Conservation (phyloP, 1,140 invertebrate genomes). For the Lepidurus couesii region DNA sequence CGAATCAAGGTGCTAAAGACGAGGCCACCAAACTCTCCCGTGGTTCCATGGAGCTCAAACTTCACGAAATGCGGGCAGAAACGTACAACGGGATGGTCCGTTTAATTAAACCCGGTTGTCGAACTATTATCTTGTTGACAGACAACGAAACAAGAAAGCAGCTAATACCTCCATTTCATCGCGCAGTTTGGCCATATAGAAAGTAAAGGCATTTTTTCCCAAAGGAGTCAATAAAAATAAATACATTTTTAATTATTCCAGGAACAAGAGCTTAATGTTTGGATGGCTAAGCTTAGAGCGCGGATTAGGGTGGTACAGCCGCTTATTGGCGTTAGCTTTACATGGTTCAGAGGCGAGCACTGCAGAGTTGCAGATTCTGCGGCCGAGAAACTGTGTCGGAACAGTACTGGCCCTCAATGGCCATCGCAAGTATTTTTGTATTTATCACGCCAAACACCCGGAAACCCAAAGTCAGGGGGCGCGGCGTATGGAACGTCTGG, state of each 20-base stretch:
- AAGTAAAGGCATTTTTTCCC: conserved; percentile 56
- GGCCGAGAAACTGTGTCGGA: conserved; percentile 93
- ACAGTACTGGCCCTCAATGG: conserved; percentile 94
- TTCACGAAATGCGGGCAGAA: conserved; percentile 89
- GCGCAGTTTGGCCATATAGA: conserved; percentile 88
- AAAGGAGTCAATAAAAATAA: neutral
- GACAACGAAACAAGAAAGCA: conserved; percentile 80
- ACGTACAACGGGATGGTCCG: conserved; percentile 92
- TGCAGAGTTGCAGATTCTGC: conserved; percentile 53
- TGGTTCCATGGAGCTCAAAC: conserved; percentile 55
- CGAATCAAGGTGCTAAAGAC: conserved; percentile 42
- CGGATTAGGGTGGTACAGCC: conserved; percentile 80
- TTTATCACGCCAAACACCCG: conserved; percentile 93
- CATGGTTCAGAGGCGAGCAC: conserved; percentile 61
- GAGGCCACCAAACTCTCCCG: conserved; percentile 10
- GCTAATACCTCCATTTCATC: conserved; percentile 83
- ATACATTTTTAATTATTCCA: conserved; percentile 48
- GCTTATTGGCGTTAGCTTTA: conserved; percentile 75
- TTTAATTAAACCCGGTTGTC: conserved; percentile 87
- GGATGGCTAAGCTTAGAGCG: conserved; percentile 86
- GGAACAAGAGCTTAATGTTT: conserved; percentile 89
- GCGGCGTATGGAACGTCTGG: neutral
- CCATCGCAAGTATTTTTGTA: conserved; percentile 93
- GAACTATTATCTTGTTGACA: conserved; percentile 84
- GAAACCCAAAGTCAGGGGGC: conserved; percentile 42